Evolutionary conservation across 2,888 invertebrate species (phyloP), one percentile per base, ranked within the genome.

Genomic region (Dasysyrphus albostriatus): DNA sequence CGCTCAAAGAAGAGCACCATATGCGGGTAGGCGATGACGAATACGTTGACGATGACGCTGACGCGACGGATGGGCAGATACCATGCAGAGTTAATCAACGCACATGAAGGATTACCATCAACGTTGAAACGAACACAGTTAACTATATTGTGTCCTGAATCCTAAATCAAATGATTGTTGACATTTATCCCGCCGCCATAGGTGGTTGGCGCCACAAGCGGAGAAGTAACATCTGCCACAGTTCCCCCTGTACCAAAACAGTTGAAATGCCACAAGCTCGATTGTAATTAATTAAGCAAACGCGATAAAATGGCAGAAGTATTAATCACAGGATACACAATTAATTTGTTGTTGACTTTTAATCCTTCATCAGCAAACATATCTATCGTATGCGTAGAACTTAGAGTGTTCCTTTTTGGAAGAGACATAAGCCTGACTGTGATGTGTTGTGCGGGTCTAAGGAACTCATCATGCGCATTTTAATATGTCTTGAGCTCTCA

Each of bases 281-380:
- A 77, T 77, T 69, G 69, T 54, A 85, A 85, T 85, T 85, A 85
- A 82, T 85, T 85, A 78, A 69, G 56, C 32, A 77, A 69, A 61
- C 81, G 82, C 82, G 85, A 82, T 82, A 85, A 82, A 77, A 58
- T 47, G 77, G 39, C 56, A 69, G 54, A 56, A 61, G 47, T 82
- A 85, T 82, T 85, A 82, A 74, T 85, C 85, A 74, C 79, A 63
- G 70, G 70, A 82, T 65, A 85, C 70, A 78, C 63, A 70, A 78
- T 70, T 69, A 82, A 85, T 82, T 85, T 82, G 81, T 51, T 85
- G 82, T 81, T 82, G 85, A 77, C 82, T 82, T 63, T 78, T 77
- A 85, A 82, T 78, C 82, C 82, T 63, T 69, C 56, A 24, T 34
- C 54, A 29, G 8, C 61, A 58, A 29, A 14, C 24, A 54, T 54